Evolutionary conservation across 1,140 invertebrate genomes (phyloP).

Genomic region (Caenorhabditis tropicalis): DNA sequence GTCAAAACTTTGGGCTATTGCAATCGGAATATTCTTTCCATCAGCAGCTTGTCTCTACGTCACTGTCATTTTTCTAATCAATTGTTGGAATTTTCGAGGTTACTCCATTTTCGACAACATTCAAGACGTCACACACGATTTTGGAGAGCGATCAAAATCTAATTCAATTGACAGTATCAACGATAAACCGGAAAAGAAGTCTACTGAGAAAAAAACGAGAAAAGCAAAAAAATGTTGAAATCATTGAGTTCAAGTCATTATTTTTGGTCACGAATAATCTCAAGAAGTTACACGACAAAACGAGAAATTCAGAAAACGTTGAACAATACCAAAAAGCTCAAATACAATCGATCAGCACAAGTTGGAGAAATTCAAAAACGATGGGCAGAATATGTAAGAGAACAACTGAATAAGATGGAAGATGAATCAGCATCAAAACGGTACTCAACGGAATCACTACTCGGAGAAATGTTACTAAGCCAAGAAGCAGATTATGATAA

Average conservation of each 20-base stretch:
- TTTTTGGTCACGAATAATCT: background rate
- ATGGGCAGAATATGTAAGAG: background rate
- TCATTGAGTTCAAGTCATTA: background rate
- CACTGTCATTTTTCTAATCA: conserved; percentile 46
- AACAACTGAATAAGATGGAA: background rate
- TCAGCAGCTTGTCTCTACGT: conserved; percentile 49
- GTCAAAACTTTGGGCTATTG: conserved; percentile 59
- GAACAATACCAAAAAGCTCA: background rate
- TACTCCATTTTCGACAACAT: conserved; percentile 55
- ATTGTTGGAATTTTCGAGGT: conserved; percentile 52
- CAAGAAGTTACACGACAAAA: background rate
- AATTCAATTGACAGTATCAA: conserved; percentile 15
- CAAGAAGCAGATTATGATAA: background rate
- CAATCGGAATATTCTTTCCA: conserved; percentile 55
- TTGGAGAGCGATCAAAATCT: conserved; percentile 44
- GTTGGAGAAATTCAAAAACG: conserved; percentile 40
- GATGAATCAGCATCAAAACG: background rate
- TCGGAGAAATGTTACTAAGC: background rate
- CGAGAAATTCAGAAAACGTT: conserved; percentile 14
- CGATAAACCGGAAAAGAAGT: background rate
- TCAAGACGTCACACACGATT: conserved; percentile 52
- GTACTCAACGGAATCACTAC: conserved; percentile 27
- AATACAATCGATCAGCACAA: background rate
- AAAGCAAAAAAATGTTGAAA: background rate
- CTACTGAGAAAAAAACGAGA: background rate